Percentiles rank a stretch among this genome's conserved stretches.
Conservation (phyloP, 1,140 invertebrate species). For the Bombus pyrosoma region DNA sequence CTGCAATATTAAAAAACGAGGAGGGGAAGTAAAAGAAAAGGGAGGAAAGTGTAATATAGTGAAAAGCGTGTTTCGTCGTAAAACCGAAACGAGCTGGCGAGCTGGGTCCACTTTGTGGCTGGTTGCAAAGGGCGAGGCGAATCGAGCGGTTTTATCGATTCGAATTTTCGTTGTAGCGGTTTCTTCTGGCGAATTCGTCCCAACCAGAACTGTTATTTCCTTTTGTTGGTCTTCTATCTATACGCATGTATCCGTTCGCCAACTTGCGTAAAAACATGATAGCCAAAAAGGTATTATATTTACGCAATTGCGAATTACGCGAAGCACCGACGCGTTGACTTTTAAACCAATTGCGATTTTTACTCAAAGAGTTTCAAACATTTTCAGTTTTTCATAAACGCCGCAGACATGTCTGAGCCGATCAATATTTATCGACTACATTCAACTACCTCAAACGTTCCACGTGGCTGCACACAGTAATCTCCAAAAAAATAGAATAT, state of each 20-base stretch:
- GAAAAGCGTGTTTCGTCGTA: slow-evolving; percentile 34
- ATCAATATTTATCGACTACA: background rate
- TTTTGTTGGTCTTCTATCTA: too few relatives aligned
- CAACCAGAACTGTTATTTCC: background rate
- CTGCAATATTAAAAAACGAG: slow-evolving; percentile 4
- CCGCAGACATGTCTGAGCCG: too few relatives aligned
- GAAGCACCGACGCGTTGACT: background rate
- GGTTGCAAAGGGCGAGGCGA: background rate
- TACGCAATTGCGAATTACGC: background rate
- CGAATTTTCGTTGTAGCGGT: slow-evolving; percentile 18
- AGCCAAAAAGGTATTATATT: background rate
- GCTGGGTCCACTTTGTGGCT: slow-evolving; percentile 26
- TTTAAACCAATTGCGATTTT: background rate
- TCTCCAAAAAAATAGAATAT: background rate
- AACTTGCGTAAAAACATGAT: background rate
- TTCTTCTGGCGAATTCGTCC: background rate
- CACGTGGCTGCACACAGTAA: background rate
- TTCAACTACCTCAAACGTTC: background rate
- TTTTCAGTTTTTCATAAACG: background rate
- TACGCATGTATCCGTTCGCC: background rate
- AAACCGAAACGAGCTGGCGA: slow-evolving; percentile 39
- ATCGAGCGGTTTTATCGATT: slow-evolving; percentile 35
- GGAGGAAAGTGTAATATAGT: slow-evolving; percentile 12
- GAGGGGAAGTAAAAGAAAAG: background rate
- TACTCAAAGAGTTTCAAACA: background rate